phyloP scores from a whole-genome alignment of 2,888 invertebrate species.

The Oscheius sp. region DNA sequence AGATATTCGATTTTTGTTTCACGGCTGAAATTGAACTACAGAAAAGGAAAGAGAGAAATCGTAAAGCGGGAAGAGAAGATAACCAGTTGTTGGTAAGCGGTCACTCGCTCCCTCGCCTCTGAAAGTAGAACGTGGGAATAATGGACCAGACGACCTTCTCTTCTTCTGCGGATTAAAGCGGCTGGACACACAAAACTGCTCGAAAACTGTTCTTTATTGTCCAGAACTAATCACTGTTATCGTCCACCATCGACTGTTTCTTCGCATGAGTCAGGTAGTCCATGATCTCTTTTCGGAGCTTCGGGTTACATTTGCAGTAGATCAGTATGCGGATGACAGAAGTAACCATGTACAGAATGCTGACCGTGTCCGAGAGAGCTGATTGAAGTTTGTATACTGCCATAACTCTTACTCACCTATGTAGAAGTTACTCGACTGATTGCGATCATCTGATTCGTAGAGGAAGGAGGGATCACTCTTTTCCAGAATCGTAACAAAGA shows the following conservation, averaged over 20 bases:
- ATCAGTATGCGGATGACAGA: conserved; percentile 61
- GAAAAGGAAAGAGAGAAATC: too few relatives aligned
- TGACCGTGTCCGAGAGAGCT: conserved; percentile 61
- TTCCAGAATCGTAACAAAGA: conserved; percentile 56
- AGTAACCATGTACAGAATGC: conserved; percentile 59
- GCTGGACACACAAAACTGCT: too few relatives aligned
- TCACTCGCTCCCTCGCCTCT: too few relatives aligned
- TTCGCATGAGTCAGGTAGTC: conserved; percentile 42
- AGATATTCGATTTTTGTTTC: not conserved
- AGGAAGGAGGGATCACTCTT: conserved; percentile 44
- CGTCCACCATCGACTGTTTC: conserved; percentile 1
- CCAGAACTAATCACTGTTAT: conserved; percentile 7
- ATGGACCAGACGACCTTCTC: not conserved
- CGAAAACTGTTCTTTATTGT: too few relatives aligned
- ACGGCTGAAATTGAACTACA: not conserved
- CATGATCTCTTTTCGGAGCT: conserved; percentile 56
- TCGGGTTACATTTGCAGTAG: conserved; percentile 62
- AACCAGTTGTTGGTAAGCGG: too few relatives aligned
- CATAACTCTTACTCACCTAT: conserved; percentile 39
- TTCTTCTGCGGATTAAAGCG: not conserved
- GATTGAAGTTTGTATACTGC: conserved; percentile 14
- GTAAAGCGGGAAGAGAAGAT: too few relatives aligned
- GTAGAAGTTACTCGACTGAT: conserved; percentile 55
- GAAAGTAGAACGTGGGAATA: too few relatives aligned
- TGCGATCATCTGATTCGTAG: conserved; percentile 50